Evolutionary conservation across 2,113 vertebrate species (phyloP).

Genomic region (Saccopteryx leptura): DNA sequence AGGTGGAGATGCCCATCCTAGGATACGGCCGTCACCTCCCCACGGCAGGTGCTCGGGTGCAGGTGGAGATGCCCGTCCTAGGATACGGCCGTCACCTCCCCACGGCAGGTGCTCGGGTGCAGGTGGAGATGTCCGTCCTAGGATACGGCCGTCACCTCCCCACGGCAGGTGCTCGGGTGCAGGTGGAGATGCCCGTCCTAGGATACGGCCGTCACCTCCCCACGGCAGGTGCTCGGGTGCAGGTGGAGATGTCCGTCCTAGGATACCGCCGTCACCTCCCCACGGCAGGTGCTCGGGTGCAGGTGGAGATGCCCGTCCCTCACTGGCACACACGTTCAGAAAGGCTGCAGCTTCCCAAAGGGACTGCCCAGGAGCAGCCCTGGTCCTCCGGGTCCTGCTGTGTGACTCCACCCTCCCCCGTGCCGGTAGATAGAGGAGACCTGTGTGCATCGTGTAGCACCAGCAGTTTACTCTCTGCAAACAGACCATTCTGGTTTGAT

Average conservation of each 20-base stretch:
- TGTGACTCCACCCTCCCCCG: not conserved
- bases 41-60: not conserved
- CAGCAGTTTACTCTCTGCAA: not conserved
- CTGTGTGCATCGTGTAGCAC: not conserved
- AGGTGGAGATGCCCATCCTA: not conserved
- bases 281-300: not conserved
- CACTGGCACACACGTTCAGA: not conserved
- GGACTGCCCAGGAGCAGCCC: not conserved
- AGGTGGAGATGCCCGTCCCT: not conserved
- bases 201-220: not conserved
- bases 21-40: not conserved
- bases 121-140: too few species aligned
- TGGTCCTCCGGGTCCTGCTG: not conserved
- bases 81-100: not conserved
- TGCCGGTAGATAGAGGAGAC: slow-evolving; percentile 87
- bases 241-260: too few species aligned
- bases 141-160: not conserved
- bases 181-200: too few species aligned
- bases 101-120: not conserved
- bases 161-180: not conserved
- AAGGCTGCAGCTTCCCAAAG: not conserved
- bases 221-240: not conserved
- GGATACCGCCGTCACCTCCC: not conserved
- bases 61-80: too few species aligned
- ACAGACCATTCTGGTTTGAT: not conserved